These are phyloP conservation scores for Acomys russatus DNA, from an alignment of 2,797 vertebrate species.

Conservation along the genomic window DNA sequence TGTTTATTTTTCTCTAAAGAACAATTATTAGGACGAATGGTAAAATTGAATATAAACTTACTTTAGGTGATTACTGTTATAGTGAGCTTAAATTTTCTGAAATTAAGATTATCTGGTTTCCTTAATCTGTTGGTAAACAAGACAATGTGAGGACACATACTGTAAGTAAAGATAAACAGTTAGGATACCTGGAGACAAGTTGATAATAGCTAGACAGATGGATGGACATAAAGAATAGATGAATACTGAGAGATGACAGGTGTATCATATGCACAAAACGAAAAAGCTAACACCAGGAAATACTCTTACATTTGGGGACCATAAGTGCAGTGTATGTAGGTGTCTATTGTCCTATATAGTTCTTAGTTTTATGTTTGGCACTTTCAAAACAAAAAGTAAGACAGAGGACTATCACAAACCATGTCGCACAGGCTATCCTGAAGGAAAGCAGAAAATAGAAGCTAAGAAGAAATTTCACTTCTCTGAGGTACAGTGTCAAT, in stretches of 20 bases:
- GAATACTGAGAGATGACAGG: background rate
- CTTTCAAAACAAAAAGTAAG: constrained; percentile 53
- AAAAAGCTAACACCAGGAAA: constrained; percentile 53
- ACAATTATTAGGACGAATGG: background rate
- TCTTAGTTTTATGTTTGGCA: constrained; percentile 33
- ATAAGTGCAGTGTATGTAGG: background rate
- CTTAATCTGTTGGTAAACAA: background rate
- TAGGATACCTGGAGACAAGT: background rate
- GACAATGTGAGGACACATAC: background rate
- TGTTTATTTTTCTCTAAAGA: constrained; percentile 14
- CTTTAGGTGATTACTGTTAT: constrained; percentile 14
- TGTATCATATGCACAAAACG: background rate
- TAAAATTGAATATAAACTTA: background rate
- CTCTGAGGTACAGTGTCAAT: background rate
- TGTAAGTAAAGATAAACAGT: background rate
- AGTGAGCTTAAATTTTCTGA: constrained; percentile 32
- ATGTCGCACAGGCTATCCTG: background rate
- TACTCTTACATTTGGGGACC: background rate
- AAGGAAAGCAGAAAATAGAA: background rate
- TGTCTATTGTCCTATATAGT: background rate
- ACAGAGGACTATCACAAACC: background rate
- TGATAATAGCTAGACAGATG: background rate
- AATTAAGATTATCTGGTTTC: constrained; percentile 14
- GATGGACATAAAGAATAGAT: background rate
- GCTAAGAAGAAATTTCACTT: background rate